phyloP scores from a whole-genome alignment of 2,797 vertebrate species.

The Silurus lanzhouensis region DNA sequence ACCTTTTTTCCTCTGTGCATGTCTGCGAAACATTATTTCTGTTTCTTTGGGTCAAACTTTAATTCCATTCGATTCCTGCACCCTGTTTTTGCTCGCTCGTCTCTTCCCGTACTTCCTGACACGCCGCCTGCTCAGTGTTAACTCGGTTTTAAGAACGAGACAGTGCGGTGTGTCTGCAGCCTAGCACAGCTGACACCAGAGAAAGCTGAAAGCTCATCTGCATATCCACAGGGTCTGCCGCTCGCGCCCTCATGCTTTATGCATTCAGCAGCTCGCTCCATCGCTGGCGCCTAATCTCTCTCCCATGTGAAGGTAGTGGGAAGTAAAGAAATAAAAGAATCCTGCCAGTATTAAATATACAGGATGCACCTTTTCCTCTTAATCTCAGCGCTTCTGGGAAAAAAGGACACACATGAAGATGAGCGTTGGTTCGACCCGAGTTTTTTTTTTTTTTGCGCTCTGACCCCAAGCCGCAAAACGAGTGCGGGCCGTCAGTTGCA shows the following conservation, averaged over 20 bases:
- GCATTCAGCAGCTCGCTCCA: constrained; percentile 99
- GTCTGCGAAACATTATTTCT: constrained; percentile 26
- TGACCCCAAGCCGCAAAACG: constrained; percentile 80
- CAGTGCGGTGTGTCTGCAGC: constrained; percentile 79
- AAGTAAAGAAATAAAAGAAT: constrained; percentile 61
- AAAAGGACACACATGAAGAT: constrained; percentile 17
- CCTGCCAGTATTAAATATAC: constrained; percentile 38
- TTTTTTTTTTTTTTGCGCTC: neutral
- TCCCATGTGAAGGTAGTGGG: constrained; percentile 84
- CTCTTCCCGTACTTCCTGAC: constrained; percentile 24
- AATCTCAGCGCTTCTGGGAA: constrained; percentile 9
- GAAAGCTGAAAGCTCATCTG: constrained; percentile 93
- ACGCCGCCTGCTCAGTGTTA: constrained; percentile 11
- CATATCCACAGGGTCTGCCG: constrained; percentile 97
- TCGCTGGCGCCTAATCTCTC: constrained; percentile 98
- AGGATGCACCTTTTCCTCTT: constrained; percentile 49
- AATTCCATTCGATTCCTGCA: neutral
- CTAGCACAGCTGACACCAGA: constrained; percentile 95
- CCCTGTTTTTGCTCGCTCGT: constrained; percentile 31
- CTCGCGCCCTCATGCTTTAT: constrained; percentile 92
- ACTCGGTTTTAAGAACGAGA: constrained; percentile 31
- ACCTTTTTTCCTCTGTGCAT: neutral
- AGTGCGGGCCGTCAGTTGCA: constrained; percentile 72
- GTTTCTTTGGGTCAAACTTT: constrained; percentile 5
- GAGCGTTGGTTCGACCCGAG: neutral